Conservation (phyloP, 2,113 vertebrate species). For the Nerophis ophidion region DNA sequence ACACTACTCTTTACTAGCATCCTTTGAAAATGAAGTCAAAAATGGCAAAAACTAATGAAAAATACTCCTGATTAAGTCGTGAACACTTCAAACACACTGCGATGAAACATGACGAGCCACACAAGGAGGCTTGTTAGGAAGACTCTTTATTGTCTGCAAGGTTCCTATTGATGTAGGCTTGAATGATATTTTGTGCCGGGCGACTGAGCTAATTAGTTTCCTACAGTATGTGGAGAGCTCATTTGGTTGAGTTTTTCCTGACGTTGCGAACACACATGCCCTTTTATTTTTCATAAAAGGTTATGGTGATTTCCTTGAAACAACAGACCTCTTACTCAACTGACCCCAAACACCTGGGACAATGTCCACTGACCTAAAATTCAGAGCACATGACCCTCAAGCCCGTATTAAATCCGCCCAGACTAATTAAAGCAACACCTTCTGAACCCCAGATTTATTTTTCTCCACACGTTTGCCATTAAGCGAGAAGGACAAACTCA, state of each 20-base stretch:
- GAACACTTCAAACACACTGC: conserved; percentile 16
- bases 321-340: conserved; percentile 12
- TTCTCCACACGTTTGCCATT: conserved; percentile 41
- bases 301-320: conserved; percentile 24
- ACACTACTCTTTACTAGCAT: too few relatives aligned
- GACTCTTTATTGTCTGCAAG: conserved; percentile 41
- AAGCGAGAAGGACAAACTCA: conserved; percentile 78
- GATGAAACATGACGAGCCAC: conserved; percentile 5
- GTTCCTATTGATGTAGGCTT: conserved; percentile 32
- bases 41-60: background rate
- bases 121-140: conserved; percentile 42
- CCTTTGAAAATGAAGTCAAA: background rate
- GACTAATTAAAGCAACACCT: background rate
- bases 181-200: conserved; percentile 27
- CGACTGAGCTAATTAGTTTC: conserved; percentile 43
- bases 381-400: background rate
- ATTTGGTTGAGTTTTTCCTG: conserved; percentile 25
- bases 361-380: conserved; percentile 2
- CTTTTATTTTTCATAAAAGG: conserved; percentile 28
- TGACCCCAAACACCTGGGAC: background rate
- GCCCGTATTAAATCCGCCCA: background rate
- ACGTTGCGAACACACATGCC: conserved; percentile 15
- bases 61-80: conserved; percentile 4
- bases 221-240: conserved; percentile 14
- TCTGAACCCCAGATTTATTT: conserved; percentile 4